Evolutionary conservation across 2,797 vertebrate genomes (phyloP).

Genomic region (Sebastes steindachneri): DNA sequence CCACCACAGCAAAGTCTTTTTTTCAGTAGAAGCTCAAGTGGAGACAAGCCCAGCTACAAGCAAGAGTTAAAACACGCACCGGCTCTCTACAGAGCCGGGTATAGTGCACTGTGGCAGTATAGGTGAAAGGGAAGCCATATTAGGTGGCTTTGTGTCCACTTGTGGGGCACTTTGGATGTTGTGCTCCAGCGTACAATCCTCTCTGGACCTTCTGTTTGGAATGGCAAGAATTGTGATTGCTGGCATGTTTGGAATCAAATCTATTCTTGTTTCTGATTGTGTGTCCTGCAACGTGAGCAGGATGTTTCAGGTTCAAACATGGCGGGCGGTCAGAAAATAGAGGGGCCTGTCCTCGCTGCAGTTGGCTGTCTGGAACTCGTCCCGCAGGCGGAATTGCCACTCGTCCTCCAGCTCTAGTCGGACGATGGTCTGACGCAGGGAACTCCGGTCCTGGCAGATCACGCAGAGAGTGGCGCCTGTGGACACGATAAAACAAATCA

Average conservation of each 20-base stretch:
- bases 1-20: slow-evolving; percentile 31
- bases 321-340: slow-evolving; percentile 96
- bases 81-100: slow-evolving; percentile 29
- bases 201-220: slow-evolving; percentile 24
- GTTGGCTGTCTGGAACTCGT: slow-evolving; percentile 98
- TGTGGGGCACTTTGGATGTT: slow-evolving; percentile 6
- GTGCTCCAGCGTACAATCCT: background rate
- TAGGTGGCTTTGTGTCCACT: slow-evolving; percentile 35
- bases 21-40: slow-evolving; percentile 34
- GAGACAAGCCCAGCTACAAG: slow-evolving; percentile 22
- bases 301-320: slow-evolving; percentile 80
- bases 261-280: slow-evolving; percentile 16
- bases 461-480: slow-evolving; percentile 97
- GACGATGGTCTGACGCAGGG: slow-evolving; percentile 95
- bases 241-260: slow-evolving; percentile 31
- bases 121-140: slow-evolving; percentile 41
- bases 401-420: slow-evolving; percentile 96
- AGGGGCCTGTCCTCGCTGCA: slow-evolving; percentile 95
- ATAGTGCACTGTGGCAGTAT: slow-evolving; percentile 28
- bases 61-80: slow-evolving; percentile 16
- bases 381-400: slow-evolving; percentile 98
- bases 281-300: background rate
- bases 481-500: background rate
- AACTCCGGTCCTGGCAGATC: slow-evolving; percentile 97
- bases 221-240: slow-evolving; percentile 30